Evolutionary conservation across 2,888 invertebrate species (phyloP).

Genomic region (Apodemia duryi): DNA sequence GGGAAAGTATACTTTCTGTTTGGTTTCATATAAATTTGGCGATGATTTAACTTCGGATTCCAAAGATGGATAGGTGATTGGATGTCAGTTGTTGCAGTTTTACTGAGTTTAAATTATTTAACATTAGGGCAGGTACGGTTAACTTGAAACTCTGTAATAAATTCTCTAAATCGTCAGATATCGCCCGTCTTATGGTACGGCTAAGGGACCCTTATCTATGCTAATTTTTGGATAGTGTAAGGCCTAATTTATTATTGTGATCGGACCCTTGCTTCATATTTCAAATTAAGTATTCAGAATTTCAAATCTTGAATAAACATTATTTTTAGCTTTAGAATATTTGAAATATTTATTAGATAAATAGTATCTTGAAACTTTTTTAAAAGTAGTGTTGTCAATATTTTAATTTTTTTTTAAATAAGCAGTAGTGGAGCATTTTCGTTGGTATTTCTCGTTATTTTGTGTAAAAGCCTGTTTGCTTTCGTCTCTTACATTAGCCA

Average conservation of each 20-base stretch:
- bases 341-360: not conserved
- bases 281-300: slow-evolving; percentile 16
- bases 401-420: no score
- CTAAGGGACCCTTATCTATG: slow-evolving; percentile 46
- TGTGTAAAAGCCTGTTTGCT: no score
- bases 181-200: slow-evolving; percentile 30
- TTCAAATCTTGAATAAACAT: not conserved
- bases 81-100: no score
- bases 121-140: slow-evolving; percentile 7
- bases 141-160: slow-evolving; percentile 24
- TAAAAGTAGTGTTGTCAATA: not conserved
- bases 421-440: no score
- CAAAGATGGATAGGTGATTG: no score
- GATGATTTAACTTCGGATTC: no score
- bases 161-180: slow-evolving; percentile 26
- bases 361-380: not conserved
- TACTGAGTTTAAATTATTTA: no score
- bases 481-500: no score
- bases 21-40: no score
- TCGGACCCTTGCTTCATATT: slow-evolving; percentile 32
- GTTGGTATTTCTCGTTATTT: no score
- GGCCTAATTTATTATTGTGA: slow-evolving; percentile 41
- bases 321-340: not conserved
- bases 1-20: no score
- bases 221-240: slow-evolving; percentile 42